Percentiles rank a stretch among this genome's conserved stretches.
phyloP scores from a whole-genome alignment of 2,113 vertebrate genomes.

The Fregetta grallaria region DNA sequence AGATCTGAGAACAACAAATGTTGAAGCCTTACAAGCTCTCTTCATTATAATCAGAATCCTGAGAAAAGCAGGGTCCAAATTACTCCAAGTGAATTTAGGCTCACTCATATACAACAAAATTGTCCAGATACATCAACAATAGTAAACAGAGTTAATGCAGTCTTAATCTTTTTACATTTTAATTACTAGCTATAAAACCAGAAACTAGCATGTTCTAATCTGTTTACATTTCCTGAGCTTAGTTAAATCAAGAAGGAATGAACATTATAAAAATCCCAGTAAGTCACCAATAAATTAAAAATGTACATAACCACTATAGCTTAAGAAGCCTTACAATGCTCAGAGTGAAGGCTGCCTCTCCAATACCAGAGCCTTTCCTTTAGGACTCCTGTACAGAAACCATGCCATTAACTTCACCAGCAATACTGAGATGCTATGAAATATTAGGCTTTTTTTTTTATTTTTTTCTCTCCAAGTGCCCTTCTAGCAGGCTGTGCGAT shows the following conservation, averaged over 20 bases:
- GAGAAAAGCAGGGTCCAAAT: constrained; percentile 44
- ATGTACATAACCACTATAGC: not conserved
- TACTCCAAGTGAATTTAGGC: constrained; percentile 35
- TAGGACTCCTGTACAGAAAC: not conserved
- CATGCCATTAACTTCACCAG: not conserved
- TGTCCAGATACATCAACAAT: constrained; percentile 17
- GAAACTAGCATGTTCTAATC: constrained; percentile 52
- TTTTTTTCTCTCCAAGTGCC: not conserved
- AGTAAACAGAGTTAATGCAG: constrained; percentile 58
- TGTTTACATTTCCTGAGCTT: constrained; percentile 70
- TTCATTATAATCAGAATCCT: constrained; percentile 40
- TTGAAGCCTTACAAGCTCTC: constrained; percentile 6
- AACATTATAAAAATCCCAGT: constrained; percentile 25
- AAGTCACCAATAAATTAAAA: constrained; percentile 58
- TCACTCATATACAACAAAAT: constrained; percentile 27
- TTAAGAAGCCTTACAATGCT: not conserved
- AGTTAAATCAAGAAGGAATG: constrained; percentile 62
- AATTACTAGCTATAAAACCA: constrained; percentile 61
- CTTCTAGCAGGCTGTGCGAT: not conserved
- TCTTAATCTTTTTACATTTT: constrained; percentile 59
- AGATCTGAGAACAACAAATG: constrained; percentile 23
- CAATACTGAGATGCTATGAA: not conserved
- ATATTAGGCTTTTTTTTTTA: not conserved
- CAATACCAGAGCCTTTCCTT: not conserved
- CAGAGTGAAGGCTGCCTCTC: not conserved